Evolutionary conservation across 2,888 invertebrate genomes (phyloP).

Genomic region (Pheosia tremula): DNA sequence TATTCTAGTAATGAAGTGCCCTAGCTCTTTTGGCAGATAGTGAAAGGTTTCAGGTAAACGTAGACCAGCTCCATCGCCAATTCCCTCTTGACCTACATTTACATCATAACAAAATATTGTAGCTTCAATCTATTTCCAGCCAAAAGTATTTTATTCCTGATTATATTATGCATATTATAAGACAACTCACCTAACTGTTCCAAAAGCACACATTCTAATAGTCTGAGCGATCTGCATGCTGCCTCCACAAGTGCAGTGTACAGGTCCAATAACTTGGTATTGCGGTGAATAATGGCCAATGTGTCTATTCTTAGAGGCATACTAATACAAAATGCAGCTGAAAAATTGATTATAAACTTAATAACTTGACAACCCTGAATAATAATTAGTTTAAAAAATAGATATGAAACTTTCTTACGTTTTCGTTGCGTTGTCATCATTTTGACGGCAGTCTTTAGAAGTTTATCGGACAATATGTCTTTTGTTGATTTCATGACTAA

Average conservation of each 20-base stretch:
- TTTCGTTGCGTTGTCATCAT: slow-evolving; percentile 86
- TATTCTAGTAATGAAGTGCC: slow-evolving; percentile 90
- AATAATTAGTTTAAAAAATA: not conserved
- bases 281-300: slow-evolving; percentile 88
- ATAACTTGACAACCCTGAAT: not conserved
- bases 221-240: slow-evolving; percentile 87
- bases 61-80: slow-evolving; percentile 78
- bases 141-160: too few relatives aligned
- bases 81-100: slow-evolving; percentile 76
- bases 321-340: slow-evolving; percentile 80
- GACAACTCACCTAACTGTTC: slow-evolving; percentile 79
- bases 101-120: too few relatives aligned
- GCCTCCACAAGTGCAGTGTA: slow-evolving; percentile 91
- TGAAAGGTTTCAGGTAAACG: slow-evolving; percentile 88
- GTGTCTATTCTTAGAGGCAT: slow-evolving; percentile 89
- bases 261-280: slow-evolving; percentile 86
- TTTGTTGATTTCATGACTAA: slow-evolving; percentile 86
- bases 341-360: slow-evolving; percentile 33
- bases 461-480: slow-evolving; percentile 81
- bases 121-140: too few relatives aligned
- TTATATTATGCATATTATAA: not conserved
- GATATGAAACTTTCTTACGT: slow-evolving; percentile 71
- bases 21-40: slow-evolving; percentile 88
- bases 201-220: slow-evolving; percentile 86
- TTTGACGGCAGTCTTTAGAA: slow-evolving; percentile 81